Percentiles rank a stretch among this genome's conserved stretches.
phyloP scores from a whole-genome alignment of 2,797 vertebrate genomes.

The Platalea minor region DNA sequence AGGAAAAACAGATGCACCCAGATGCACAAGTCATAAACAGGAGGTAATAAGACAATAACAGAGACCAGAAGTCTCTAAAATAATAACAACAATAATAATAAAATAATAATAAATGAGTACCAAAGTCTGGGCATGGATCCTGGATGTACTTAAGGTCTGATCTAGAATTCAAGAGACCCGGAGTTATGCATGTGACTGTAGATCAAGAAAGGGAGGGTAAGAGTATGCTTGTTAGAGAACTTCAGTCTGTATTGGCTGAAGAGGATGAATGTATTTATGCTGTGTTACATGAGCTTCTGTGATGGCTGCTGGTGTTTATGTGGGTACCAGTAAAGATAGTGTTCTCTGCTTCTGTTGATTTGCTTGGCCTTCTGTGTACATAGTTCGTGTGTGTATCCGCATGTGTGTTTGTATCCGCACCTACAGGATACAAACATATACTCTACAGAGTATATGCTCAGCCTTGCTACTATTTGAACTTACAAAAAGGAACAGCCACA shows the following conservation, averaged over 20 bases:
- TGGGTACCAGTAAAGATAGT: neutral
- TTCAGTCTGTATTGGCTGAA: neutral
- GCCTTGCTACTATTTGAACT: neutral
- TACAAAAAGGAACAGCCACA: neutral
- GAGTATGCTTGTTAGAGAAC: neutral
- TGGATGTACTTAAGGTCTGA: neutral
- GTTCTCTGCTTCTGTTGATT: neutral
- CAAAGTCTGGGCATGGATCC: neutral
- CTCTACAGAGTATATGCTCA: neutral
- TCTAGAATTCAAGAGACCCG: neutral
- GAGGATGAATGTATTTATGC: fast-evolving
- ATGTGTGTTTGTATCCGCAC: neutral
- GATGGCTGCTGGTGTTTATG: neutral
- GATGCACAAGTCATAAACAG: neutral
- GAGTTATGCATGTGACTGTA: neutral
- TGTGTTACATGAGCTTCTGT: neutral
- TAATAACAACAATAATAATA: neutral
- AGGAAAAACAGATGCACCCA: neutral
- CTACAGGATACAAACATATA: neutral
- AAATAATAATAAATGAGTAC: neutral
- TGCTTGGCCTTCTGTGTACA: neutral
- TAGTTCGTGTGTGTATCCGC: neutral
- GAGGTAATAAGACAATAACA: neutral
- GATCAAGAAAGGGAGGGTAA: neutral
- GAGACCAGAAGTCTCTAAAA: neutral